These are phyloP conservation scores for Aphis craccivora DNA, from an alignment of 1,140 invertebrate species.

Conservation along the genomic window DNA sequence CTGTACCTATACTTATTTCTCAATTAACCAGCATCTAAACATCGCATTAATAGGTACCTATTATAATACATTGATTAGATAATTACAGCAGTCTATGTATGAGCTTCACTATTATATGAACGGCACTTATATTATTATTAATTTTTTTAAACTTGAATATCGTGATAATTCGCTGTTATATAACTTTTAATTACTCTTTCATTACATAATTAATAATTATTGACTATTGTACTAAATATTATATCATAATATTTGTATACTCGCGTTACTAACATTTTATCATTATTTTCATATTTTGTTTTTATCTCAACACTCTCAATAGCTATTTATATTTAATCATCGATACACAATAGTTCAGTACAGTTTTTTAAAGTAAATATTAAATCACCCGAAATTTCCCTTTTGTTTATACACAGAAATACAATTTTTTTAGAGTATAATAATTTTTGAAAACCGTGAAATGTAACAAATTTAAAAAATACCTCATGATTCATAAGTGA, in stretches of 20 bases:
- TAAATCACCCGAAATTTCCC: neutral
- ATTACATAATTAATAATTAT: constrained; percentile 16
- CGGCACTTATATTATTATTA: neutral
- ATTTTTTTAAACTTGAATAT: neutral
- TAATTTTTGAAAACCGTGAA: neutral
- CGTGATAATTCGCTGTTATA: neutral
- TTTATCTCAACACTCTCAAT: neutral
- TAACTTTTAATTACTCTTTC: neutral
- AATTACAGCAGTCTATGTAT: neutral
- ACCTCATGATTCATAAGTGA: constrained; percentile 1
- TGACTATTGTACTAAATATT: constrained; percentile 15
- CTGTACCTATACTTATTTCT: neutral
- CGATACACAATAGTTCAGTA: neutral
- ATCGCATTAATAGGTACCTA: neutral
- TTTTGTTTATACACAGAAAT: neutral
- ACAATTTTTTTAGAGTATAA: neutral
- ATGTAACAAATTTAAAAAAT: neutral
- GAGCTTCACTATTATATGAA: neutral
- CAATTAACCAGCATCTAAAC: neutral
- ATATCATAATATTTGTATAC: neutral
- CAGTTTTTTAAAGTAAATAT: neutral
- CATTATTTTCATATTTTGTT: neutral
- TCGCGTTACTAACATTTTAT: neutral
- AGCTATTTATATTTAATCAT: neutral
- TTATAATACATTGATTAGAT: neutral